Base-by-base conservation (phyloP, 64 coral and sea anemone genomes). In the Montipora foliosa region DNA sequence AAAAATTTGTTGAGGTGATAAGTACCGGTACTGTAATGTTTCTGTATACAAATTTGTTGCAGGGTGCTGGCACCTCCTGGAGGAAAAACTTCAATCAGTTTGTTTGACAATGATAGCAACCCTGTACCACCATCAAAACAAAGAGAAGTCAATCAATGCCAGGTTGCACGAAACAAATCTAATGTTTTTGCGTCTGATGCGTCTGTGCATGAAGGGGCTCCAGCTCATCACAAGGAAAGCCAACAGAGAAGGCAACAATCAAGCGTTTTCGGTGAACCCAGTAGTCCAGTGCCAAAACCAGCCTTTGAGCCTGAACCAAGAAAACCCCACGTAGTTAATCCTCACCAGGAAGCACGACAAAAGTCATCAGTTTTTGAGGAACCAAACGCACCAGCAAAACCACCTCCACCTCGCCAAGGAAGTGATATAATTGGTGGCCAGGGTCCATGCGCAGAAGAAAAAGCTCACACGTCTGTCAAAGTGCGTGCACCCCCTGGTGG, bases 41-140 rank as follows among this genome's bases (percentile, higher is more conserved):
- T 78, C 20, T 50, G 78, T 16, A 64, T 16, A 14, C 45, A 7
- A 8, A 29, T 49, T 48, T 70, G 55, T 77, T 86, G 11, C 58
- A 95, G 94, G 72, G 97, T 98, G 14, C 82, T 98, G 61, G 98
- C 98, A 77, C 98, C 98, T 21, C 98, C 98, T 92, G 98, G 98
- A 29, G 98, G 98, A 2, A 99, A 99, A 80, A 95, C 91, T 16
- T 94, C 91, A 24, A 85, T 99, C 64, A 98, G 84, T 78, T 88
- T 98, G 74, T 96, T 79, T 91, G 91, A 88, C 44, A 83, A 67
- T 21, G 92, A 96, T 12, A 68, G 74, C 16, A 55, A 78, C 87
- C 51, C 87, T 25, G 15, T 44, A 8, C 49, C 86, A 9, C 13
- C 60, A 48, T 8, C 76, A 6, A 19, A 45, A 88, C 13, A 20